Conservation (phyloP, 1,140 invertebrate genomes). For the Eueides isabella region DNA sequence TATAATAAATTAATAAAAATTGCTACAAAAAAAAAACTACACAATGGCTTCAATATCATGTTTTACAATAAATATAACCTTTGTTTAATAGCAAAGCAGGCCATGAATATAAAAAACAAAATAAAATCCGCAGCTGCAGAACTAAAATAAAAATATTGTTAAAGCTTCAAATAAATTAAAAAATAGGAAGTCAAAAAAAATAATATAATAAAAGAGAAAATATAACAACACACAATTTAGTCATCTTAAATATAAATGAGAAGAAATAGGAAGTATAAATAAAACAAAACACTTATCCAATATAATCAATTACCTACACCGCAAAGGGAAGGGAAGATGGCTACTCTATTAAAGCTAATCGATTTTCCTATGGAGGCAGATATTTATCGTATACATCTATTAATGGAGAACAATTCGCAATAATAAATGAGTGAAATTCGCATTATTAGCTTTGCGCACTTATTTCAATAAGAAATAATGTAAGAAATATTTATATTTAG, state of each 20-base stretch:
- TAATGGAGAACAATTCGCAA: neutral
- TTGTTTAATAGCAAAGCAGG: neutral
- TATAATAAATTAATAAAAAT: too few species aligned
- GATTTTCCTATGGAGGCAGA: neutral
- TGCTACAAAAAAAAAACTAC: too few species aligned
- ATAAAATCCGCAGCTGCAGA: neutral
- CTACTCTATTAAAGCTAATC: neutral
- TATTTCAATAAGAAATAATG: neutral
- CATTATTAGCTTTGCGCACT: neutral
- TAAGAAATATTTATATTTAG: neutral
- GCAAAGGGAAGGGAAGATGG: neutral
- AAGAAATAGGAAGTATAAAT: neutral
- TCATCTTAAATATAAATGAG: neutral
- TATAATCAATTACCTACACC: neutral
- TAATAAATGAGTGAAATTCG: neutral
- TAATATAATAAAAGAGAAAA: neutral
- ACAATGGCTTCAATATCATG: too few species aligned
- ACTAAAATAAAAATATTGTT: neutral
- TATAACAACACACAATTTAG: neutral
- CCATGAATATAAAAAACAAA: neutral
- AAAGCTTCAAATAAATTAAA: neutral
- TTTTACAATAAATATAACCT: too few species aligned
- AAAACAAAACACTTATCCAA: neutral
- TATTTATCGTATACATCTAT: constrained; percentile 1
- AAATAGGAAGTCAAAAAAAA: neutral